phyloP scores from a whole-genome alignment of 2,113 vertebrate species.

The Bettongia penicillata region DNA sequence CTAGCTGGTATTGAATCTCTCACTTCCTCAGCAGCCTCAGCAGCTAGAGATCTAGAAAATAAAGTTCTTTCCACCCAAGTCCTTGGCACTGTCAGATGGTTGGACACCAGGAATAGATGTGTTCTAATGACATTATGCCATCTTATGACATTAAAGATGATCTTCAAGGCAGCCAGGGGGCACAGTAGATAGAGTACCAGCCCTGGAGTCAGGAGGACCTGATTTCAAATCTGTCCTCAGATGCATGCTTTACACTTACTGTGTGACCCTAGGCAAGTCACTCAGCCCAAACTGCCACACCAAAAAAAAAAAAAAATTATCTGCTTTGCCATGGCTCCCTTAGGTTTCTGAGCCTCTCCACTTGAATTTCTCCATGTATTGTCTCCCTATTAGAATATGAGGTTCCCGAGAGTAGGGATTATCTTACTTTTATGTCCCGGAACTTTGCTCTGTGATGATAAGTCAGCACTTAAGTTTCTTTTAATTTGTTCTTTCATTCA shows the following conservation, averaged over 20 bases:
- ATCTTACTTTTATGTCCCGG: background rate
- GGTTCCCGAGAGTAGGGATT: background rate
- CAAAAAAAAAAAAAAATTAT: background rate
- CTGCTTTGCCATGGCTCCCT: background rate
- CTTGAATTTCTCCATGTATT: background rate
- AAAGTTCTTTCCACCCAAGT: background rate
- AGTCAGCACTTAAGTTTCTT: too few relatives aligned
- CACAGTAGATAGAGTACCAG: too few relatives aligned
- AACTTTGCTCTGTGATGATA: too few relatives aligned
- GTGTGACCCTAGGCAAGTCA: too few relatives aligned
- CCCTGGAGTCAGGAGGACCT: too few relatives aligned
- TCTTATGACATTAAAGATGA: background rate
- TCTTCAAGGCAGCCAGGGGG: background rate
- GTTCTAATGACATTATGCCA: too few relatives aligned
- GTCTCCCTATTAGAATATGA: background rate
- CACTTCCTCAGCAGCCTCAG: background rate
- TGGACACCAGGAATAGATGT: background rate
- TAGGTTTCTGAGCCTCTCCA: background rate
- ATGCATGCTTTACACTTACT: too few relatives aligned
- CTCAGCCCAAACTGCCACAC: too few relatives aligned
- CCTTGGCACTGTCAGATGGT: background rate
- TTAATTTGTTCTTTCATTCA: background rate
- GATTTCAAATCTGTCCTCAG: too few relatives aligned
- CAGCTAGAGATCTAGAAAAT: background rate
- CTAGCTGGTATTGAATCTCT: background rate